Evolutionary conservation across 2,888 invertebrate species (phyloP), one percentile per base, ranked within the genome.

Genomic region (Dicycla oo): DNA sequence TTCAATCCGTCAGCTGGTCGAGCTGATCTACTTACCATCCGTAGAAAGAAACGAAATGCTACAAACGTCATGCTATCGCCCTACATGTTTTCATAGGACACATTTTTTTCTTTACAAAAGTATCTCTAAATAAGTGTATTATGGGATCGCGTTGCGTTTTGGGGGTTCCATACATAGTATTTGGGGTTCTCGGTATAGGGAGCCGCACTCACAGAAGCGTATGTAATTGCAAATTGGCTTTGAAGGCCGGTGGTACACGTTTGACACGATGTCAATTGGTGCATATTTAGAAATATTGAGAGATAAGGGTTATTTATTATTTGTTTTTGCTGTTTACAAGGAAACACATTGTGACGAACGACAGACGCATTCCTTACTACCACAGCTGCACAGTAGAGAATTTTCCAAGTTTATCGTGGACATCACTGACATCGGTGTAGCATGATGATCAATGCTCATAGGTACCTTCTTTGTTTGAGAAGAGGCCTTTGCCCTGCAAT

Each of bases 151-250:
- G 43, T 20, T 58, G 23, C 40, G 8, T 54, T 49, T 57, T 69
- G 30, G 65, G 69, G 80, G 0, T 45, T 23, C 30, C 57, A 66
- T 78, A 73, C 51, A 65, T 60, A 56, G 4, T 30, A n/a, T 74
- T 61, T 56, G 38, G 69, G 80, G 80, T 49, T 64, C 23, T 40
- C 13, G 34, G 10, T 10, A 20, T 13, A 45, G 49, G 57, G 49
- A 26, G 34, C 2, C 3, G 13, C 18, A 34, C 51, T 64, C 54
- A 67, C 23, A 54, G 60, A 45, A 70, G 61, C 57, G 65, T 61
- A 64, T 34, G 13, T 64, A 56, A 78, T 76, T 72, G 65, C n/a
- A 63, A 71, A 77, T 62, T 47, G 57, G 47, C 18, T 74, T 74
- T 47, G 11, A 51, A 66, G 10, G 49, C 18, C 66, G 30, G 49